phyloP scores from a whole-genome alignment of 2,113 vertebrate genomes.

The Actinemys pallida region DNA sequence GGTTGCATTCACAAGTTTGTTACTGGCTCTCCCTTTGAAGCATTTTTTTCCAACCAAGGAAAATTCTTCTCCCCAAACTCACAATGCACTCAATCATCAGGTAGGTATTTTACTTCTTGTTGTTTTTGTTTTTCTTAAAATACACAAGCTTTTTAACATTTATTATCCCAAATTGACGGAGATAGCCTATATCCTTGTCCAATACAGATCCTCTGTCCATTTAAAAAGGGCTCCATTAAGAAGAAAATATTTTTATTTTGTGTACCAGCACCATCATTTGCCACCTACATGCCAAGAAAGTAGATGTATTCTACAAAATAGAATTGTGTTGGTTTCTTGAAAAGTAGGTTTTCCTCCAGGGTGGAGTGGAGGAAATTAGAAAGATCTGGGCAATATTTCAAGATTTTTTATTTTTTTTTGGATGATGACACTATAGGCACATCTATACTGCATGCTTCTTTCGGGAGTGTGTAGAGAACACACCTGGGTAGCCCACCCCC shows the following conservation, averaged over 20 bases:
- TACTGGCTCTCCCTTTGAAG: neutral
- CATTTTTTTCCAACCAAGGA: neutral
- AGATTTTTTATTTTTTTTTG: neutral
- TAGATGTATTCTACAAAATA: neutral
- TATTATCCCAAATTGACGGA: neutral
- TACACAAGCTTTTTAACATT: neutral
- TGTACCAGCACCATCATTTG: neutral
- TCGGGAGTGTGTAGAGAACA: neutral
- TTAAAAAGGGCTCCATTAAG: neutral
- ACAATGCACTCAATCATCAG: neutral
- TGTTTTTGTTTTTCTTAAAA: neutral
- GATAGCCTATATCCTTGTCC: neutral
- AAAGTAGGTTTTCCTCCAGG: neutral
- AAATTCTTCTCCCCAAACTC: neutral
- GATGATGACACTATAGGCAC: too few species aligned
- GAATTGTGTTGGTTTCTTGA: neutral
- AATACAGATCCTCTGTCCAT: neutral
- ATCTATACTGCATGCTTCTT: neutral
- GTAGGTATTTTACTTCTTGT: neutral
- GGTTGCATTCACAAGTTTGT: neutral
- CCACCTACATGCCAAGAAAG: neutral
- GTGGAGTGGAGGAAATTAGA: neutral
- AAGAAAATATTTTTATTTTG: neutral
- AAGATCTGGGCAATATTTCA: neutral
- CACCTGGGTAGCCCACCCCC: too few species aligned